Conservation (phyloP, 2,888 invertebrate species). For the Lingula anatina region DNA sequence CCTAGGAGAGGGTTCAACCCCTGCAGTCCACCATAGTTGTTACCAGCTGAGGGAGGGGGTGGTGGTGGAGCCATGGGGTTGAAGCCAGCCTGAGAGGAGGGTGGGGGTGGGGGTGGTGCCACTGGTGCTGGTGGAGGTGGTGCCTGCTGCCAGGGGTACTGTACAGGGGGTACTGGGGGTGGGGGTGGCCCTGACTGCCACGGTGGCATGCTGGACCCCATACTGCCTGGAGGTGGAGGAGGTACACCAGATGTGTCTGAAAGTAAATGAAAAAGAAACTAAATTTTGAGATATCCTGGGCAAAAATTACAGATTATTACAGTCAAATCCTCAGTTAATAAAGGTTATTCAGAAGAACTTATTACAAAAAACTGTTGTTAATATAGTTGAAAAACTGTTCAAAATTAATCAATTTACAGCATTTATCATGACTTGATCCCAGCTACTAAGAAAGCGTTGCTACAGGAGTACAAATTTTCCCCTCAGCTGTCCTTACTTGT, state of each 20-base stretch:
- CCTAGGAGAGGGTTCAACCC: conserved; percentile 25
- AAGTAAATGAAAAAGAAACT: conserved; percentile 2
- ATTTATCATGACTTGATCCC: neutral
- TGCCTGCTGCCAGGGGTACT: conserved; percentile 55
- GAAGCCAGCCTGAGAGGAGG: conserved; percentile 27
- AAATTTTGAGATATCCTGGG: too few relatives aligned
- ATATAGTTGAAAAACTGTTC: too few relatives aligned
- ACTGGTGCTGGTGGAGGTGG: conserved; percentile 56
- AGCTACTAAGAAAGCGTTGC: too few relatives aligned
- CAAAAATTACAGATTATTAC: too few relatives aligned
- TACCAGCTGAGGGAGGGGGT: too few relatives aligned
- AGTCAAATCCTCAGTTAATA: too few relatives aligned
- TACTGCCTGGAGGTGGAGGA: conserved; percentile 15
- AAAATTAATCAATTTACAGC: neutral
- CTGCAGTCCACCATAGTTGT: too few relatives aligned
- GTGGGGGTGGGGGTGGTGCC: conserved; percentile 45
- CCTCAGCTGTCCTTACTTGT: too few relatives aligned
- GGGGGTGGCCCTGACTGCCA: conserved; percentile 56
- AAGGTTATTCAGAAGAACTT: too few relatives aligned
- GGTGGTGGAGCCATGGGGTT: conserved; percentile 20
- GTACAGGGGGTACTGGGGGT: conserved; percentile 53
- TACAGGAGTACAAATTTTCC: too few relatives aligned
- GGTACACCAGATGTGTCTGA: conserved; percentile 15
- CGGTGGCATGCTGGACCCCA: conserved; percentile 35
- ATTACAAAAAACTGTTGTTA: too few relatives aligned